phyloP scores from a whole-genome alignment of 1,140 invertebrate species.

The Drosophila hydei region DNA sequence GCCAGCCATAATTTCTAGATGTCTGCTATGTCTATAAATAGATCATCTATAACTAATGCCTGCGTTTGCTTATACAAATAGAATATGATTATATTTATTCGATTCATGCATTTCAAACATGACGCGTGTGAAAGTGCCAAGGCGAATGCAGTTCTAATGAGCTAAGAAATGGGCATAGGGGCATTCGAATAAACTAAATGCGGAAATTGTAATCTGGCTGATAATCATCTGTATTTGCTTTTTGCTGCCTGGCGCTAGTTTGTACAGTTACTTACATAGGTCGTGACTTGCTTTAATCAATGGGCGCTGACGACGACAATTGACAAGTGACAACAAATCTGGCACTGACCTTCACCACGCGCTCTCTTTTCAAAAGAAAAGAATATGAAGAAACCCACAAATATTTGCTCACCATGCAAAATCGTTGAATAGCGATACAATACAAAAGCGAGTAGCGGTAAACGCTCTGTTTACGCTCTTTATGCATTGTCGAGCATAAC shows the following conservation, averaged over 20 bases:
- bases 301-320: slow-evolving; percentile 7
- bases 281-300: slow-evolving; percentile 34
- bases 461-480: slow-evolving; percentile 4
- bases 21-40: slow-evolving; percentile 50
- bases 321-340: slow-evolving; percentile 18
- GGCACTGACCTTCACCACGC: slow-evolving; percentile 50
- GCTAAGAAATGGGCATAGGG: background rate
- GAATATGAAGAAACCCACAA: no score
- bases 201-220: slow-evolving; percentile 19
- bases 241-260: slow-evolving; percentile 13
- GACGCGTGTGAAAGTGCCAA: slow-evolving; percentile 21
- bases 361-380: slow-evolving; percentile 3
- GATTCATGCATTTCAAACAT: slow-evolving; percentile 37
- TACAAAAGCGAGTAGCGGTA: slow-evolving; percentile 7
- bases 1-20: slow-evolving; percentile 63
- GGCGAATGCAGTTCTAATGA: background rate
- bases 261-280: slow-evolving; percentile 23
- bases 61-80: slow-evolving; percentile 15
- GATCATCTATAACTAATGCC: slow-evolving; percentile 39
- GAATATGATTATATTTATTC: slow-evolving; percentile 34
- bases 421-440: slow-evolving; percentile 6
- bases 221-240: slow-evolving; percentile 13
- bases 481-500: slow-evolving; percentile 2
- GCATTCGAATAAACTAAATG: background rate
- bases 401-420: background rate